Percentiles rank a stretch among this genome's conserved stretches.
Evolutionary conservation across 2,797 vertebrate species (phyloP).

Genomic region (Macropodus opercularis): DNA sequence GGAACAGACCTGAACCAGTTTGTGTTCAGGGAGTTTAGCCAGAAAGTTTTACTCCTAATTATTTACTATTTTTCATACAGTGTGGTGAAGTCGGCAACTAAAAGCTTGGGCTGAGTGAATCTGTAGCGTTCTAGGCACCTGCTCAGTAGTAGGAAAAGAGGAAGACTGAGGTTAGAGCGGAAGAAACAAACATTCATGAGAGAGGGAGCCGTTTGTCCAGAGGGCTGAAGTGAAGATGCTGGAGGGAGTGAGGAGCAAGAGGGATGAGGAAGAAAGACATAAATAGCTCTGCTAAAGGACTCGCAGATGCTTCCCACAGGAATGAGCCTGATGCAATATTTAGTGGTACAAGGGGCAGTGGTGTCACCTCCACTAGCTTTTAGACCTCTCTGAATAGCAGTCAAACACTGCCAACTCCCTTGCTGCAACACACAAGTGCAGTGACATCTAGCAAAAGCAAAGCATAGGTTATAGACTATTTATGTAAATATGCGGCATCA

Average conservation of each 20-base stretch:
- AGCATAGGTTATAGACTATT: conserved; percentile 38
- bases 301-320: conserved; percentile 60
- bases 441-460: conserved; percentile 44
- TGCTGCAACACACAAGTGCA: conserved; percentile 44
- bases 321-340: conserved; percentile 72
- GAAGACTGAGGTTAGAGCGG: conserved; percentile 3
- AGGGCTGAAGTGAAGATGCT: conserved; percentile 24
- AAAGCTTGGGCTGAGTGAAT: conserved; percentile 1
- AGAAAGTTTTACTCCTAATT: conserved; percentile 16
- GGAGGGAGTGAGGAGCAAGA: conserved; percentile 20
- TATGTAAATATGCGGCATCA: conserved; percentile 21
- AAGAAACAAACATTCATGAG: conserved; percentile 14
- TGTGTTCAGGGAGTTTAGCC: not conserved
- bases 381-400: conserved; percentile 79
- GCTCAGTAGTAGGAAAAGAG: conserved; percentile 12
- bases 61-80: not conserved
- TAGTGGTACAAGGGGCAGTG: conserved; percentile 71
- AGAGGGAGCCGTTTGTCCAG: conserved; percentile 39
- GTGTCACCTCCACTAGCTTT: conserved; percentile 75
- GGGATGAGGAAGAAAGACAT: conserved; percentile 48
- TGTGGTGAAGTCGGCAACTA: not conserved
- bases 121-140: not conserved
- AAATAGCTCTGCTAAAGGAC: conserved; percentile 67
- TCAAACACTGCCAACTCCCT: conserved; percentile 67
- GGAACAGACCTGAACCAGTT: conserved; percentile 3